Base-by-base conservation (phyloP, 1,140 invertebrate species). In the Calephelis virginiensis region DNA sequence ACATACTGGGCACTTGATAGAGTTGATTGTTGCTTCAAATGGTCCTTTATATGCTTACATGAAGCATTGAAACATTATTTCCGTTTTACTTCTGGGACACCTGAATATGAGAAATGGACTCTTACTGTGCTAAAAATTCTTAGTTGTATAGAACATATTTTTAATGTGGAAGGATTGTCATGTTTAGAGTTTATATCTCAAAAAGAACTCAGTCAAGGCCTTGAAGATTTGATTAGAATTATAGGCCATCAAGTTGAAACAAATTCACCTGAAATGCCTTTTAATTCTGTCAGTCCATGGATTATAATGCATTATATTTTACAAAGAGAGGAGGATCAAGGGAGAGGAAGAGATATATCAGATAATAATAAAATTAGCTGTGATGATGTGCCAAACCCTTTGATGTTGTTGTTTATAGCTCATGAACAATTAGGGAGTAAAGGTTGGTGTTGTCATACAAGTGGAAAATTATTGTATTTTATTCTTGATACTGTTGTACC, bases 361-460 rank as follows among this genome's bases (percentile, higher is more conserved):
- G 92, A 93, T 8, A 92, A 92, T 48, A 90, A 92, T 59, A 92
- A 92, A 46, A 86, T 88, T 7, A 68, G 70, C 60, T 93, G 93
- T 67, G 93, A 94, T 40, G 93, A 94, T 17, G 88, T 97, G 38
- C 96, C 96, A 8, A 91, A 94, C 12, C 97, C 97, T 6, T 89
- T 97, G 1, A 93, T 95, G 86, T 92, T 98, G 59, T 91, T 98
- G 46, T 95, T 97, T 75, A 95, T 94, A 66, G 96, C 94, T 11
- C 97, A 98, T 89, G 96, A 98, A 72, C 96, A 96, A 82, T 92
- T 98, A 46, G 96, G 96, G 70, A 93, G 92, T 85, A 94, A 89
- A 85, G 80, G 94, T 56, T 97, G 95, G 95, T 98, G 97, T 83
- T 94, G 94, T 49, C 92, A 93, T 59, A 93, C 95, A 63, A 93